Evolutionary conservation across 92 coral and sea anemone species (phyloP).

Genomic region (Epizoanthus rinbou): DNA sequence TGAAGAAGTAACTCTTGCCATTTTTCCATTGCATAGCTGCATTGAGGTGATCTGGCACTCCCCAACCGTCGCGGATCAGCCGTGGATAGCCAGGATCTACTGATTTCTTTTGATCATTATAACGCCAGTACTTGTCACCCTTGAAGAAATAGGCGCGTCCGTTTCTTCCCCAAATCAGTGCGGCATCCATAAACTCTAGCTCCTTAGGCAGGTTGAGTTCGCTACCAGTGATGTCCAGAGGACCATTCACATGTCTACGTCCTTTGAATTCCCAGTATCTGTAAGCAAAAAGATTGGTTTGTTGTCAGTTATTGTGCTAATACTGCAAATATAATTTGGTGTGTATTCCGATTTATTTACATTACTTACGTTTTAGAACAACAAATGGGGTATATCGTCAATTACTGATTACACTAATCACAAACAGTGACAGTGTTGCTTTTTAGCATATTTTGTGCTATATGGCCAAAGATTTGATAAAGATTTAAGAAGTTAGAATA

Average conservation of each 20-base stretch:
- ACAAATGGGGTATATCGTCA: too few species aligned
- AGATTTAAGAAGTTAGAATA: too few species aligned
- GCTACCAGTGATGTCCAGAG: slow-evolving; percentile 20
- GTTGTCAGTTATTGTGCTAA: background rate
- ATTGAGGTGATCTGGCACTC: slow-evolving; percentile 59
- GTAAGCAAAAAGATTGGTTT: background rate
- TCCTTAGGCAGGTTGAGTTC: slow-evolving; percentile 58
- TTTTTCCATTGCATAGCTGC: slow-evolving; percentile 88
- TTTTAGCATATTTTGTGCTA: too few species aligned
- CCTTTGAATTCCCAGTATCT: slow-evolving; percentile 77
- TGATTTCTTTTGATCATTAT: slow-evolving; percentile 49
- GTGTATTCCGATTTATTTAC: too few species aligned
- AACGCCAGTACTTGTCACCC: slow-evolving; percentile 78
- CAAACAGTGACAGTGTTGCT: too few species aligned
- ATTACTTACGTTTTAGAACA: too few species aligned
- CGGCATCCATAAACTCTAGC: slow-evolving; percentile 58
- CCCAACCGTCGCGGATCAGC: slow-evolving; percentile 52
- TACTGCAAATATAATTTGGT: too few species aligned
- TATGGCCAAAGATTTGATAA: too few species aligned
- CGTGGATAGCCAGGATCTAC: slow-evolving; percentile 61
- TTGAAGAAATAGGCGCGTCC: slow-evolving; percentile 77
- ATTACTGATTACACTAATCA: too few species aligned
- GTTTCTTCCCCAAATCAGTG: slow-evolving; percentile 63
- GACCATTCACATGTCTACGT: slow-evolving; percentile 37
- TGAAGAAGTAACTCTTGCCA: slow-evolving; percentile 81